phyloP scores from a whole-genome alignment of 2,113 vertebrate genomes.

The Pseudorhombus dupliciocellatus region DNA sequence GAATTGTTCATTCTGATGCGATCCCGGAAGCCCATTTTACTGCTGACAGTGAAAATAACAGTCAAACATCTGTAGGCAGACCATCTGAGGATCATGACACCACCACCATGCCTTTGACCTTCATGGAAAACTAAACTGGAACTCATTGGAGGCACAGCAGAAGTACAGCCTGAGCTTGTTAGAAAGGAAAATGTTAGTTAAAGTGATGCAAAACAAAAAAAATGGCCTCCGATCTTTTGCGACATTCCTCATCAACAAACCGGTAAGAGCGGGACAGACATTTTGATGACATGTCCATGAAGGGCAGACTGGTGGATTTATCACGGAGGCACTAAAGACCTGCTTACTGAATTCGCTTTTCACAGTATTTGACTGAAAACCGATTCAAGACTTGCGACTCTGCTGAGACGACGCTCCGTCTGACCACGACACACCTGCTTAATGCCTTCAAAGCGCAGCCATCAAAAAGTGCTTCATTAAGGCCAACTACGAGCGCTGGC shows the following conservation, averaged over 20 bases:
- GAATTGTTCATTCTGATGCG: conserved; percentile 91
- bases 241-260: conserved; percentile 29
- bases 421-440: conserved; percentile 44
- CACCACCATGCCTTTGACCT: conserved; percentile 33
- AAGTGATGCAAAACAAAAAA: conserved; percentile 26
- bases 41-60: conserved; percentile 77
- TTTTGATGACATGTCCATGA: conserved; percentile 28
- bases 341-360: conserved; percentile 54
- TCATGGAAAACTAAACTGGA: conserved; percentile 39
- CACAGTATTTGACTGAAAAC: conserved; percentile 63
- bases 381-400: conserved; percentile 60
- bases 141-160: conserved; percentile 34
- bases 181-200: conserved; percentile 60
- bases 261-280: conserved; percentile 41
- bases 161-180: conserved; percentile 45
- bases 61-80: conserved; percentile 32
- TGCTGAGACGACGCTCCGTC: conserved; percentile 49
- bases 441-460: conserved; percentile 50
- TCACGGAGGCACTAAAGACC: conserved; percentile 32
- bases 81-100: conserved; percentile 11
- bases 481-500: conserved; percentile 30
- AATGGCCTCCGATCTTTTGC: conserved; percentile 11
- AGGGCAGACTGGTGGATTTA: conserved; percentile 36
- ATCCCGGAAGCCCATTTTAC: conserved; percentile 93
- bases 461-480: conserved; percentile 37